A percentile compares a stretch with the other conserved stretches of the same genome.
Evolutionary conservation across 2,888 invertebrate species (phyloP).

Genomic region (Alviniconcha strummeri): DNA sequence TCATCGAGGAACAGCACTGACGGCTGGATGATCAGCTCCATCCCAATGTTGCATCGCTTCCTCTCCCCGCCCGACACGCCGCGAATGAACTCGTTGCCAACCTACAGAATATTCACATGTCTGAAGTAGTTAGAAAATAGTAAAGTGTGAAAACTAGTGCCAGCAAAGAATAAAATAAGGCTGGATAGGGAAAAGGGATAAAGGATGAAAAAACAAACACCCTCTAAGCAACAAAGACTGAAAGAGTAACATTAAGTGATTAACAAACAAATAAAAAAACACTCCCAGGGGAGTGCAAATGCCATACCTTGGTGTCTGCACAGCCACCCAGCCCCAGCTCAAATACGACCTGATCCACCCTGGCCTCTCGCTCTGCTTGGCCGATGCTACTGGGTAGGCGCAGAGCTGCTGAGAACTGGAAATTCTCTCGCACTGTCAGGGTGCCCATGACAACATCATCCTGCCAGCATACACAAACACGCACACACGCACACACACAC

Average conservation of each 20-base stretch:
- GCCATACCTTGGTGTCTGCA: conserved; percentile 68
- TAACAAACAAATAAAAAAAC: too few species aligned
- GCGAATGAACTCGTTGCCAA: conserved; percentile 72
- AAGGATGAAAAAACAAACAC: too few species aligned
- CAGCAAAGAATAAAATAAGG: too few species aligned
- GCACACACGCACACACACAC: too few species aligned
- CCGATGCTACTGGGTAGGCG: conserved; percentile 59
- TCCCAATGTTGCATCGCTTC: conserved; percentile 73
- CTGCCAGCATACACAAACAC: conserved; percentile 42
- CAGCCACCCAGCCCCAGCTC: conserved; percentile 69
- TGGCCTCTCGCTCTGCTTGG: conserved; percentile 50
- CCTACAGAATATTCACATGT: conserved; percentile 46
- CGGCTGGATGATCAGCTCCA: conserved; percentile 73
- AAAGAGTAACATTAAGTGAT: too few species aligned
- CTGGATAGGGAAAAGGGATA: too few species aligned
- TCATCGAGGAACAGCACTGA: conserved; percentile 73
- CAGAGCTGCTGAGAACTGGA: conserved; percentile 71
- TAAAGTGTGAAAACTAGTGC: too few species aligned
- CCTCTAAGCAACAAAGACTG: too few species aligned
- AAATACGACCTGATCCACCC: conserved; percentile 66
- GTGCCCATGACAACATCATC: conserved; percentile 74
- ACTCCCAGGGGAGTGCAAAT: too few species aligned
- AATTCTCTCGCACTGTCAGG: conserved; percentile 71
- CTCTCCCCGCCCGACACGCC: conserved; percentile 74
- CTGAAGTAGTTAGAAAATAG: too few species aligned